Percentiles rank a stretch among this genome's conserved stretches.
Conservation (phyloP, 2,797 vertebrate species). For the Siniperca undulata region DNA sequence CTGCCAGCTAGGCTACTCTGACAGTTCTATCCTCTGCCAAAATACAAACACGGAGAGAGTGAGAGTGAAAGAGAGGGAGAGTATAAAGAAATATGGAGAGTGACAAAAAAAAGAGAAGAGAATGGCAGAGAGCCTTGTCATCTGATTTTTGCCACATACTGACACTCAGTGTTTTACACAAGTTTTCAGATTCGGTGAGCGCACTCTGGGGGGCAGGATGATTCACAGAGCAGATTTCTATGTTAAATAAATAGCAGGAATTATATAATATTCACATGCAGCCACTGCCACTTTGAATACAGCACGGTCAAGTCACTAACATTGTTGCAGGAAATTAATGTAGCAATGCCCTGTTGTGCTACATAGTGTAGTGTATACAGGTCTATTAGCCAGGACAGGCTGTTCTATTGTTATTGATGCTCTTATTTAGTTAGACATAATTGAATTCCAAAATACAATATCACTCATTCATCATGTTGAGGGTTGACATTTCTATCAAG, state of each 20-base stretch:
- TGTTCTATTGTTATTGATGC: slow-evolving; percentile 78
- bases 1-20: slow-evolving; percentile 91
- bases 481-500: slow-evolving; percentile 72
- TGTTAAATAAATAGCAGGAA: slow-evolving; percentile 24
- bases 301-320: slow-evolving; percentile 19
- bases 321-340: slow-evolving; percentile 55
- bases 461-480: slow-evolving; percentile 78
- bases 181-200: slow-evolving; percentile 35
- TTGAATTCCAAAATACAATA: slow-evolving; percentile 73
- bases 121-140: slow-evolving; percentile 19
- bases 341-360: slow-evolving; percentile 24
- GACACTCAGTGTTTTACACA: slow-evolving; percentile 40
- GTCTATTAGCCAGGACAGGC: slow-evolving; percentile 66
- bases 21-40: slow-evolving; percentile 81
- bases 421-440: slow-evolving; percentile 75
- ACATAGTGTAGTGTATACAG: slow-evolving; percentile 29
- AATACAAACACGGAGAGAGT: slow-evolving; percentile 59
- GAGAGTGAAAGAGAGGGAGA: slow-evolving; percentile 41
- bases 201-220: neutral
- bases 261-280: slow-evolving; percentile 25
- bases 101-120: slow-evolving; percentile 26
- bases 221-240: slow-evolving; percentile 51
- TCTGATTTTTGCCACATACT: slow-evolving; percentile 42
- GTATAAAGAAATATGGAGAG: slow-evolving; percentile 41
- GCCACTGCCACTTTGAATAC: slow-evolving; percentile 16